Percentiles rank a stretch among this genome's conserved stretches.
Conservation (phyloP, 2,888 invertebrate species). For the Mimas tiliae region DNA sequence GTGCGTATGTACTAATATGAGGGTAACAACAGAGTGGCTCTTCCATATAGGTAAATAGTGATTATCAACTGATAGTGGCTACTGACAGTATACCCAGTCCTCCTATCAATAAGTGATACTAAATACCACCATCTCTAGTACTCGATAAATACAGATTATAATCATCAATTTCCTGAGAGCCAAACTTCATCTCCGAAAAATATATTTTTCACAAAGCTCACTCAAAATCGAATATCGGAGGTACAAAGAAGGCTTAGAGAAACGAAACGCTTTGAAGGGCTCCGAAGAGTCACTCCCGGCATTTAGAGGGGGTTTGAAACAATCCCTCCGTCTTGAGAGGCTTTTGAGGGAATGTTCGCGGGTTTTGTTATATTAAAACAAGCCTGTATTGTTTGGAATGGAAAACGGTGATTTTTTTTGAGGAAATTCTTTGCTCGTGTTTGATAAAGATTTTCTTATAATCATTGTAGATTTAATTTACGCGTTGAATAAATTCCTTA, state of each 20-base stretch:
- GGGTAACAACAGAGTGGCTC: too few species aligned
- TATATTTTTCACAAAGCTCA: conserved; percentile 11
- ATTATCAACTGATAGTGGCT: too few species aligned
- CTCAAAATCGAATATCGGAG: conserved; percentile 17
- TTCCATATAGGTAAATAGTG: too few species aligned
- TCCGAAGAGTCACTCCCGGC: conserved; percentile 32
- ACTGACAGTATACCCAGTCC: too few species aligned
- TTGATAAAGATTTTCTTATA: neutral
- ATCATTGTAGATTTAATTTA: too few species aligned
- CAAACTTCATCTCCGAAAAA: neutral
- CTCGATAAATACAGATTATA: neutral
- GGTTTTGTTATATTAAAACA: conserved; percentile 24
- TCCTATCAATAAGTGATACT: too few species aligned
- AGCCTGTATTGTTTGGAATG: conserved; percentile 23
- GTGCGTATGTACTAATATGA: too few species aligned
- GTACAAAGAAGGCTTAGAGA: conserved; percentile 30
- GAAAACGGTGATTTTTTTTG: conserved; percentile 13
- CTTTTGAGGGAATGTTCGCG: conserved; percentile 23
- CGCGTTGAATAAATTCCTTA: too few species aligned
- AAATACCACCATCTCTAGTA: neutral
- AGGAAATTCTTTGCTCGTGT: neutral
- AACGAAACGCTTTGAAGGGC: conserved; percentile 35
- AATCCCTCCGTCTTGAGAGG: conserved; percentile 26
- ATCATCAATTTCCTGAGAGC: neutral
- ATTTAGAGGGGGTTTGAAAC: conserved; percentile 33